phyloP scores from a whole-genome alignment of 2,888 invertebrate genomes.

The Sinopyrophorus schimmeli region DNA sequence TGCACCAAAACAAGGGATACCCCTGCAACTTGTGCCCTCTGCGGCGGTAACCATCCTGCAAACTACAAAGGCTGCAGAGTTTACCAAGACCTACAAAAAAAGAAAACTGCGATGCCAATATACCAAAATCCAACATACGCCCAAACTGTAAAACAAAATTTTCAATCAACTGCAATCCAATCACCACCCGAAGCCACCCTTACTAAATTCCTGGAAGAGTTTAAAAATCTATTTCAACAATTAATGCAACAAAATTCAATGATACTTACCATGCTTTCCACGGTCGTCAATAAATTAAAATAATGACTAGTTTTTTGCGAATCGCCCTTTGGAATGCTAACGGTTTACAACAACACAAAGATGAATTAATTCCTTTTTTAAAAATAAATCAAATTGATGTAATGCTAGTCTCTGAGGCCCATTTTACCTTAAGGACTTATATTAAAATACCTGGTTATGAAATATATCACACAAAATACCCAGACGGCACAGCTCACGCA shows the following conservation, averaged over 20 bases:
- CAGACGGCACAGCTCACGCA: not conserved
- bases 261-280: slow-evolving; percentile 2
- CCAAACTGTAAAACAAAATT: slow-evolving; percentile 1
- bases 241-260: slow-evolving; percentile 2
- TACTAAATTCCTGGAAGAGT: not conserved
- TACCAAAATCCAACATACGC: not conserved
- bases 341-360: slow-evolving; percentile 1
- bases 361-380: slow-evolving; percentile 1
- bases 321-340: slow-evolving; percentile 1
- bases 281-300: slow-evolving; percentile 1
- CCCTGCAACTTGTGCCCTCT: not conserved
- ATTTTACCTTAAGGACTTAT: slow-evolving; percentile 7
- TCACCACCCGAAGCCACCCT: not conserved
- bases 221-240: slow-evolving; percentile 2
- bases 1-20: slow-evolving; percentile 1
- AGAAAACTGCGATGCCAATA: not conserved
- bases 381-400: not conserved
- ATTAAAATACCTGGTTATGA: slow-evolving; percentile 5
- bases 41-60: not conserved
- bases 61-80: slow-evolving; percentile 6
- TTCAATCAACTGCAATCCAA: not conserved
- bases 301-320: not conserved
- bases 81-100: not conserved
- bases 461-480: slow-evolving; percentile 3
- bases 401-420: not conserved